Percentiles rank a stretch among this genome's conserved stretches.
phyloP scores from a whole-genome alignment of 2,888 invertebrate genomes.

The Alsophila aescularia region DNA sequence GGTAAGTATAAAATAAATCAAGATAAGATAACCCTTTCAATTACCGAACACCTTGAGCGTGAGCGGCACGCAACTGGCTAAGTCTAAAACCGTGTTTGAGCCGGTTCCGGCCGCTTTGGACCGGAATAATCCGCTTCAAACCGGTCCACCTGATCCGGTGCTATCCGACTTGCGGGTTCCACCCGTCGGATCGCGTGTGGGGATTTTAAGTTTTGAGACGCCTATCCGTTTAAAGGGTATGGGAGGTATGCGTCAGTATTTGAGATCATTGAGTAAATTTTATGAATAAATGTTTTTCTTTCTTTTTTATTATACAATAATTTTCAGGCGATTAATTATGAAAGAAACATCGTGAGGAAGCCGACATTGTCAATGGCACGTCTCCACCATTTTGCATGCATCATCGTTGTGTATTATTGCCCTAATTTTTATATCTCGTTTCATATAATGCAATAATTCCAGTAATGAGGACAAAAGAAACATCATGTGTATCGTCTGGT shows the following conservation, averaged over 20 bases:
- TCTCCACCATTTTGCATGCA: no score
- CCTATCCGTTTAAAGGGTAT: neutral
- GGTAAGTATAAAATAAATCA: constrained; percentile 25
- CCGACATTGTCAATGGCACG: no score
- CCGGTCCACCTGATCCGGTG: constrained; percentile 77
- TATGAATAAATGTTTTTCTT: no score
- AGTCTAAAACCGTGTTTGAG: constrained; percentile 79
- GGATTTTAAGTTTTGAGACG: constrained; percentile 35
- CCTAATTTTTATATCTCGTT: no score
- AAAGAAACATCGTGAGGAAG: no score
- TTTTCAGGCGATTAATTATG: no score
- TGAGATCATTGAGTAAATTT: no score
- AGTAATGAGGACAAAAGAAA: no score
- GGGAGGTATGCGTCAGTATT: neutral
- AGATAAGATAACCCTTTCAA: constrained; percentile 46
- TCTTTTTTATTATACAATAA: no score
- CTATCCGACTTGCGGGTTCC: constrained; percentile 70
- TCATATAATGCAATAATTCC: no score
- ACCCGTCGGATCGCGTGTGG: constrained; percentile 39
- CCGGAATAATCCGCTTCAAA: constrained; percentile 69
- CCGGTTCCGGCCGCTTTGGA: constrained; percentile 71
- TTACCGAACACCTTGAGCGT: constrained; percentile 57
- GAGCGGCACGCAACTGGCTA: constrained; percentile 62
- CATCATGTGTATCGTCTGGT: no score
- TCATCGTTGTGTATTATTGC: no score